phyloP scores from a whole-genome alignment of 2,888 invertebrate genomes.

The Drosophila parthenogenetica region DNA sequence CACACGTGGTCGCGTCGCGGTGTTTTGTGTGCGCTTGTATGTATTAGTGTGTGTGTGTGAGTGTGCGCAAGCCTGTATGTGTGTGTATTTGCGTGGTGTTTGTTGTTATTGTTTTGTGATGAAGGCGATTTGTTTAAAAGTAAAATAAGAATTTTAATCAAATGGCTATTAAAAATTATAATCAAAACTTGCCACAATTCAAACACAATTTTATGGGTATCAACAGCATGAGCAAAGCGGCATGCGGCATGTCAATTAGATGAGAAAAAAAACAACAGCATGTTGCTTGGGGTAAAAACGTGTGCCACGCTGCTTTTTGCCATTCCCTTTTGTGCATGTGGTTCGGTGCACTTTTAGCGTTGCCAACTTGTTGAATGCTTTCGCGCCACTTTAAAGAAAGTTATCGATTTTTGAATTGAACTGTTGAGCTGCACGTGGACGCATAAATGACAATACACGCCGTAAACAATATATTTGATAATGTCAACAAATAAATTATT shows the following conservation, averaged over 20 bases:
- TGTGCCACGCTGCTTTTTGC: conserved; percentile 73
- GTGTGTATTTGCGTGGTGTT: conserved; percentile 31
- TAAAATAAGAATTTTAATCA: neutral
- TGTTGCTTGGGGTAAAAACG: conserved; percentile 61
- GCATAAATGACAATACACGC: neutral
- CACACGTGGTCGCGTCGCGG: conserved; percentile 66
- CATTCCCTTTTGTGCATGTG: conserved; percentile 32
- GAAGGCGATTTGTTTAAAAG: conserved; percentile 15
- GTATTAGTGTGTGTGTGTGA: conserved; percentile 6
- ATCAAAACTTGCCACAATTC: neutral
- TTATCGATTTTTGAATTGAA: conserved; percentile 26
- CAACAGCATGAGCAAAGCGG: conserved; percentile 28
- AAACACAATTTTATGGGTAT: neutral
- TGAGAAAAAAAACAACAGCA: conserved; percentile 55
- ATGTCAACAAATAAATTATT: too few species aligned
- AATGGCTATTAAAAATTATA: neutral
- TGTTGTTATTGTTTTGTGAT: conserved; percentile 63
- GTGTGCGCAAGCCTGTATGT: conserved; percentile 7
- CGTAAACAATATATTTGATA: too few species aligned
- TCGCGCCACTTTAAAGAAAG: conserved; percentile 33
- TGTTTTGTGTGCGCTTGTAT: conserved; percentile 1
- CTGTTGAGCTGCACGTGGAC: conserved; percentile 36
- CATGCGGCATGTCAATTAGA: conserved; percentile 33
- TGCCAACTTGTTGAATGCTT: conserved; percentile 55
- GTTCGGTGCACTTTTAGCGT: conserved; percentile 55